Conservation (phyloP, 1,140 invertebrate genomes). For the Pomacea maculata region DNA sequence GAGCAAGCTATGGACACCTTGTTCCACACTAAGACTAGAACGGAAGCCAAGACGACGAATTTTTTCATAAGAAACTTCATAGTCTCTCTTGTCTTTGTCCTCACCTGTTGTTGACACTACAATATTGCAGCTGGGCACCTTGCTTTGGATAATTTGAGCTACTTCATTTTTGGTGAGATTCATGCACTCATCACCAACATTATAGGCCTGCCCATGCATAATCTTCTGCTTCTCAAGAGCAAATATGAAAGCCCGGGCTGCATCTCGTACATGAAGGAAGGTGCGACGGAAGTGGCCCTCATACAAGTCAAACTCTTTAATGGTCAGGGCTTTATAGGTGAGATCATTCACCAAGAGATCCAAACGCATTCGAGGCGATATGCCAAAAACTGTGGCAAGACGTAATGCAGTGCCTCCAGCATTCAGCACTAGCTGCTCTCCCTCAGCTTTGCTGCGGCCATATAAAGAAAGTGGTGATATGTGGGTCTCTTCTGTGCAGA, state of each 20-base stretch:
- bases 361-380: constrained; percentile 52
- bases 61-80: constrained; percentile 54
- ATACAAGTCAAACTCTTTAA: constrained; percentile 55
- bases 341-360: constrained; percentile 58
- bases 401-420: constrained; percentile 49
- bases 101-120: constrained; percentile 36
- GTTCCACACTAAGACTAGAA: constrained; percentile 43
- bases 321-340: constrained; percentile 50
- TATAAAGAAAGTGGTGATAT: constrained; percentile 55
- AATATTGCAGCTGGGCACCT: constrained; percentile 41
- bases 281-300: constrained; percentile 55
- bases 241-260: constrained; percentile 52
- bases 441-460: constrained; percentile 53
- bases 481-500: constrained; percentile 53
- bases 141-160: constrained; percentile 42
- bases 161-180: constrained; percentile 54
- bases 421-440: constrained; percentile 45
- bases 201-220: constrained; percentile 54
- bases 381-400: constrained; percentile 56
- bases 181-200: constrained; percentile 54
- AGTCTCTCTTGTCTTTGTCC: constrained; percentile 55
- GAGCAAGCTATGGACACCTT: constrained; percentile 46
- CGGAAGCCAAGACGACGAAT: constrained; percentile 44
- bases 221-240: constrained; percentile 45
- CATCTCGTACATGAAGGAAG: constrained; percentile 56